These are phyloP conservation scores for Anguilla pacifica DNA, from an alignment of 2,797 vertebrate genomes.

Conservation along the genomic window DNA sequence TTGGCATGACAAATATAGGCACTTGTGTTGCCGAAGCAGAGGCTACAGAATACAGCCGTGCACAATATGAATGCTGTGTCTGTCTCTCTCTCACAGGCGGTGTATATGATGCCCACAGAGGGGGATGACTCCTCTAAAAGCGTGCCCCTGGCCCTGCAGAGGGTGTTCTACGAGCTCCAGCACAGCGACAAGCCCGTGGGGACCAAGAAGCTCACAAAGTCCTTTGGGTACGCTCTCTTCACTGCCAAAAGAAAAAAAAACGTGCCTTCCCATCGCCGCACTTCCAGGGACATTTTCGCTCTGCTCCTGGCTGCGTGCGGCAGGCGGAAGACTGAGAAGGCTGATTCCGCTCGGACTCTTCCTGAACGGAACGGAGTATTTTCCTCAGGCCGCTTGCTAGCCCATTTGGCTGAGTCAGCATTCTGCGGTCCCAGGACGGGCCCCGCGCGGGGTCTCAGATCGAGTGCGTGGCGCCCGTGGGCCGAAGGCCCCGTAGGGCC, in stretches of 20 bases:
- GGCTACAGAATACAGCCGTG: too few species aligned
- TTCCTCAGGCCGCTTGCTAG: too few species aligned
- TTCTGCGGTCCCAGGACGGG: too few species aligned
- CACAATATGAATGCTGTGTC: background rate
- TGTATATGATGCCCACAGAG: slow-evolving; percentile 99
- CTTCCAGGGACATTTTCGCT: background rate
- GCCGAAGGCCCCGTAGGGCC: too few species aligned
- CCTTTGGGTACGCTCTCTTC: slow-evolving; percentile 85
- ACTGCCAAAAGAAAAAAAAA: background rate
- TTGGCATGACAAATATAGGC: too few species aligned
- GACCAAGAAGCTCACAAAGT: slow-evolving; percentile 98
- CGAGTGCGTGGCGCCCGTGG: too few species aligned
- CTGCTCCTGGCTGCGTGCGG: background rate
- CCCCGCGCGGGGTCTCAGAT: too few species aligned
- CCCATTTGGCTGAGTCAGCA: too few species aligned
- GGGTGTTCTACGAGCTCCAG: slow-evolving; percentile 98
- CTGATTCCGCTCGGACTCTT: too few species aligned
- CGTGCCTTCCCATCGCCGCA: too few species aligned
- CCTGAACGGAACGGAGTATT: too few species aligned
- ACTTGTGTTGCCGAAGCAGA: too few species aligned
- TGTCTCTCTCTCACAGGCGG: slow-evolving; percentile 74
- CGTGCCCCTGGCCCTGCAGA: slow-evolving; percentile 93
- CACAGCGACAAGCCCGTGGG: slow-evolving; percentile 98
- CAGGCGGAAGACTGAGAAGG: background rate
- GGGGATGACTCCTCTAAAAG: slow-evolving; percentile 99